Evolutionary conservation across 2,888 invertebrate species (phyloP), one percentile per base, ranked within the genome.

Genomic region (Drosophila niveifrons): DNA sequence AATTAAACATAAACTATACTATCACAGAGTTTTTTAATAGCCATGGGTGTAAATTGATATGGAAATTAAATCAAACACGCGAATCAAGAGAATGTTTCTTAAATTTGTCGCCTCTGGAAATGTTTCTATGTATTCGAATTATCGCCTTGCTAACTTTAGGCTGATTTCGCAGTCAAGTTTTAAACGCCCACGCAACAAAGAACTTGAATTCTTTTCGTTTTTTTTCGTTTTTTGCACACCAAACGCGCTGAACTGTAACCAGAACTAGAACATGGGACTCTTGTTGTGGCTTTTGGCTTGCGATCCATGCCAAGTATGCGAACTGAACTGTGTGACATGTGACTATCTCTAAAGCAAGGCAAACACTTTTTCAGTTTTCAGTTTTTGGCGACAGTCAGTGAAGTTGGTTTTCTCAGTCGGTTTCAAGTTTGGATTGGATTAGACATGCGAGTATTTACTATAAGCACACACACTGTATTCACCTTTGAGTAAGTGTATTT

Each of bases 161-260:
- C 23, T 23, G 15, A 28, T n/a, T 39, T 44, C 50, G 34, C 64
- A 71, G 34, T 56, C 52, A 61, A 56, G 66, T 66, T 53, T 62
- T 41, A 9, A 31, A n/a, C 73, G 28, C 72, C 73, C 66, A 72
- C 72, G 52, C 48, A 65, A 29, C 6, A 13, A 53, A 29, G 23
- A 41, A 51, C 17, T 44, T 8, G 28, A 34, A 46, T 55, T 51
- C n/a, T 29, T 34, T 65, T 63, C n/a, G 4, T 10, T 31, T 31
- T 47, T 51, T 10, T 28, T 41, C 28, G 61, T 56, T 55, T 63
- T 56, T 48, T 46, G 72, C 67, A 75, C 66, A 59, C 64, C 50
- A 63, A 63, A 71, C 23, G 50, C 65, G 44, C 69, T 79, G 66
- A 57, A 74, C 71, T 79, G 88, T 63, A 66, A 74, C 82, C 46